Evolutionary conservation across 2,888 invertebrate genomes (phyloP).

Genomic region (Synergus gifuensis): DNA sequence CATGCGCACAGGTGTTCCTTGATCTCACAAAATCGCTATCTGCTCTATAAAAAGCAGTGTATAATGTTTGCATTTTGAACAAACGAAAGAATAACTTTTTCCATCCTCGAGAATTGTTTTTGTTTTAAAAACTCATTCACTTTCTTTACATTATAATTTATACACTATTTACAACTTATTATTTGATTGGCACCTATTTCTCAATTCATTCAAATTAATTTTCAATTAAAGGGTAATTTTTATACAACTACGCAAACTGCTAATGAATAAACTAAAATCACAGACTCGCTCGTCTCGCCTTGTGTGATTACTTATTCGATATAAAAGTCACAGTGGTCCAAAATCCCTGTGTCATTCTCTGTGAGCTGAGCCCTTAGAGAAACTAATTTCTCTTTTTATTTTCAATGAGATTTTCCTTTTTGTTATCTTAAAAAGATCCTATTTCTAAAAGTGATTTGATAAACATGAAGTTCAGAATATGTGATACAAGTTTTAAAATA

Average conservation of each 20-base stretch:
- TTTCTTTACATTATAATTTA: constrained; percentile 51
- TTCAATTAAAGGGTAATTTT: constrained; percentile 20
- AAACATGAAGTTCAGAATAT: not conserved
- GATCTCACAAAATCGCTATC: constrained; percentile 47
- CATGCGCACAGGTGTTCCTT: constrained; percentile 45
- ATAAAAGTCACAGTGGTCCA: constrained; percentile 13
- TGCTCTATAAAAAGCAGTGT: constrained; percentile 25
- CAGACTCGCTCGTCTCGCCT: constrained; percentile 57
- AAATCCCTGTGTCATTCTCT: not conserved
- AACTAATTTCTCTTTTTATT: constrained; percentile 6
- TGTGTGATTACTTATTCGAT: constrained; percentile 14
- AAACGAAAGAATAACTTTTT: constrained; percentile 36
- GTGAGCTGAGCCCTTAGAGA: not conserved
- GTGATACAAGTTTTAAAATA: not conserved
- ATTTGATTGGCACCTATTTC: constrained; percentile 53
- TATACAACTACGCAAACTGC: constrained; percentile 37
- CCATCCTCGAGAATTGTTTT: constrained; percentile 21
- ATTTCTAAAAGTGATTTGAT: not conserved
- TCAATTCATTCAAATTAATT: constrained; percentile 20
- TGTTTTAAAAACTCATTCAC: constrained; percentile 47
- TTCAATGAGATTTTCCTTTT: not conserved
- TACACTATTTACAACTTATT: constrained; percentile 56
- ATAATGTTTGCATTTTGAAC: not conserved
- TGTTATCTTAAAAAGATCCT: not conserved
- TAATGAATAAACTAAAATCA: constrained; percentile 66